Base-by-base conservation (phyloP, 2,113 vertebrate genomes). In the Nicator chloris region DNA sequence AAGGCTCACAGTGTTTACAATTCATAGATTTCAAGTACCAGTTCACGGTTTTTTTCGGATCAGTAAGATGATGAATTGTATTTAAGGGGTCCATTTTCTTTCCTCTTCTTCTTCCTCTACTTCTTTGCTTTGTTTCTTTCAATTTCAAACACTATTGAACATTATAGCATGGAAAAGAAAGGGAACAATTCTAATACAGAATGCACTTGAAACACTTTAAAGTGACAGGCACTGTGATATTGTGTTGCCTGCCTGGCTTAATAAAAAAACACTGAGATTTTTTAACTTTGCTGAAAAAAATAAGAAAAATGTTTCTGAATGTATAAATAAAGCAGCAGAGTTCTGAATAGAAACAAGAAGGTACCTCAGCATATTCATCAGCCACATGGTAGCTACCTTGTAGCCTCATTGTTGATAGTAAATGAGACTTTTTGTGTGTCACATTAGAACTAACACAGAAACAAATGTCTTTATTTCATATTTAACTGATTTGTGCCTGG, bases 371-470 rank as follows among this genome's bases (percentile, higher is more conserved):
- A 97, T 97, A 96, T 92, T 97, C 97, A 96, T 95, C 96, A 97
- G 98, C 97, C 98, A 98, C 97, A 97, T 96, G 97, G 97, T 97
- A 98, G 97, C 97, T 98, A 98, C 97, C 97, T 97, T 93, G 97
- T 86, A 97, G 97, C 97, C 97, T 98, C 97, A 97, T 94, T 96
- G 91, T 95, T 92, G 95, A 95, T 87, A 93, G 86, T 86, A 96
- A 97, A 97, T 97, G 97, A 98, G 98, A 97, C 97, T 97, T 96
- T 97, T 95, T 97, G 95, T 97, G 90, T 96, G 95, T 97, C 96
- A 95, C 92, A 73, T 88, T 92, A 96, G 90, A 82, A 91, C 72
- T 93, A 94, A 94, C 88, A 97, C 88, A 96, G 87, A 97, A 97
- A 96, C 80, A 96, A 97, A 92, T 69, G 88, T 83, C 77, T 97